A percentile compares a stretch with the other conserved stretches of the same genome.
Conservation (phyloP, 2,888 invertebrate genomes). For the Drosophila bunnanda region DNA sequence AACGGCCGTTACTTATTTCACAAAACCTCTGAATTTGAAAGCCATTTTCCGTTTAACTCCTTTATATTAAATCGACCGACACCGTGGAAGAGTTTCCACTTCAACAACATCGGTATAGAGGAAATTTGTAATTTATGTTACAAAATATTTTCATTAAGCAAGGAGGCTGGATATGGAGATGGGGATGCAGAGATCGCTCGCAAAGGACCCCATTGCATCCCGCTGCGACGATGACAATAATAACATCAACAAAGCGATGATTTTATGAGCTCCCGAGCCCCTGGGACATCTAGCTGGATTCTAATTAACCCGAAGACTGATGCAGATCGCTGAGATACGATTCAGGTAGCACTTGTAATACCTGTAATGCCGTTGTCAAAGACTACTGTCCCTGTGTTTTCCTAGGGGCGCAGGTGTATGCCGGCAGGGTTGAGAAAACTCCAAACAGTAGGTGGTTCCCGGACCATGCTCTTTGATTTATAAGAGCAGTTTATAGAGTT, state of each 20-base stretch:
- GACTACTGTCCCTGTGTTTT: constrained; percentile 41
- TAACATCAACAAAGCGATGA: constrained; percentile 31
- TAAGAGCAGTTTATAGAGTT: constrained; percentile 38
- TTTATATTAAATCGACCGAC: background rate
- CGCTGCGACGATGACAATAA: constrained; percentile 55
- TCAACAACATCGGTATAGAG: constrained; percentile 10
- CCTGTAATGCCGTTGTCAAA: constrained; percentile 1
- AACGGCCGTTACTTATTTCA: background rate
- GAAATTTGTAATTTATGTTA: constrained; percentile 72
- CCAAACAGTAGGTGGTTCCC: constrained; percentile 67
- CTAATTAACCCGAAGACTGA: constrained; percentile 69
- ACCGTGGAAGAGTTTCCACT: constrained; percentile 19
- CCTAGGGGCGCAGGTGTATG: constrained; percentile 25
- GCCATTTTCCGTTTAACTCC: background rate
- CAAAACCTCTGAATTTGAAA: background rate
- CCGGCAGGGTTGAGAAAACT: background rate
- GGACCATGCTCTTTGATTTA: constrained; percentile 56
- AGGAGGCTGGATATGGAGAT: background rate
- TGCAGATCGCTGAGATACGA: constrained; percentile 51
- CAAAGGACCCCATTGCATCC: constrained; percentile 14
- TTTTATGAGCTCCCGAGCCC: constrained; percentile 34
- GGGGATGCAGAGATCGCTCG: background rate
- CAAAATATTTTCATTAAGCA: constrained; percentile 67
- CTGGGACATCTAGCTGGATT: constrained; percentile 35
- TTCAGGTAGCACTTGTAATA: constrained; percentile 38